Base-by-base conservation (phyloP, 2,797 vertebrate genomes). In the Oreortyx pictus region DNA sequence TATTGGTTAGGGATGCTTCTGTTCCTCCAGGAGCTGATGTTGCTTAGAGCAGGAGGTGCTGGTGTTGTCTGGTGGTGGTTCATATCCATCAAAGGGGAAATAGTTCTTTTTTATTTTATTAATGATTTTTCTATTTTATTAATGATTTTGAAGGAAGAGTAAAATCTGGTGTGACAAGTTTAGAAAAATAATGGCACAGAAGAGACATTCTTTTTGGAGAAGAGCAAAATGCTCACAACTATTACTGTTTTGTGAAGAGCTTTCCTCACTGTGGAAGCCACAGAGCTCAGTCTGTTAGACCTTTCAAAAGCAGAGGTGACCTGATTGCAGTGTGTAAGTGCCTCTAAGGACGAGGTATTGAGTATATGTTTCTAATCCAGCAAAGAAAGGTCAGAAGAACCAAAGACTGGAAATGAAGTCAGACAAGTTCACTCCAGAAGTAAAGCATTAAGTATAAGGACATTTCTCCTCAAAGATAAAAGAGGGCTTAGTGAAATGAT, bases 81-180 rank as follows among this genome's bases (percentile, higher is more conserved):
- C 46, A 2, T 56, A 77, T 1, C 68, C 78, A 92, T 72, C 90
- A 92, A 85, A 93, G 84, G 64, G 84, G 92, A 93, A 94, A 93
- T 94, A 64, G 22, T 82, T 90, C 94, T 82, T 96, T 95, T 95
- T 91, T 94, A n/a, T n/a, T n/a, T n/a, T n/a, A n/a, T n/a, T n/a
- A n/a, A n/a, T n/a, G n/a, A n/a, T n/a, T n/a, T n/a, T 82, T 90
- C 94, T 82, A 96, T 95, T 95, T 91, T 94, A 56, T 76, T 95
- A 47, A 12, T 92, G 85, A 92, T 92, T 96, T 75, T 87, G 75
- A 64, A 92, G 92, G 90, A 95, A 94, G 86, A 92, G 82, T 93
- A 94, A 95, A 95, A 96, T 94, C 93, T 96, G 84, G 88, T 94
- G 92, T 85, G 92, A 92, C 94, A 92, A 92, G 88, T 90, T 96